phyloP scores from a whole-genome alignment of 2,797 vertebrate species.

The Sebastes matsubarae region DNA sequence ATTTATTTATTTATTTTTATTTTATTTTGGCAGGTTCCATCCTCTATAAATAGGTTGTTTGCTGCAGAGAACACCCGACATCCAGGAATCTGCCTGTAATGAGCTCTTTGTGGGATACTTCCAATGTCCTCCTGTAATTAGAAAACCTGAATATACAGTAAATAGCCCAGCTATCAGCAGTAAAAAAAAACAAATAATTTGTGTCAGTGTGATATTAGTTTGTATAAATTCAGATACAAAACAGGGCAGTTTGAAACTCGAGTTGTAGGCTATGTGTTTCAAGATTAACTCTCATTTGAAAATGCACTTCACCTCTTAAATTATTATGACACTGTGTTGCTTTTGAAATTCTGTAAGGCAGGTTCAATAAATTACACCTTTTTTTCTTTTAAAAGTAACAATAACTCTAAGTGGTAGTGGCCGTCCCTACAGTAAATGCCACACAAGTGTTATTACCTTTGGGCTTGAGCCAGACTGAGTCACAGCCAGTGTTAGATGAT shows the following conservation, averaged over 20 bases:
- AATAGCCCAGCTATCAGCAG: background rate
- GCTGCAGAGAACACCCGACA: slow-evolving; percentile 14
- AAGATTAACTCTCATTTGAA: slow-evolving; percentile 22
- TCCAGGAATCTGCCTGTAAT: slow-evolving; percentile 36
- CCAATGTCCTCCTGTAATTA: background rate
- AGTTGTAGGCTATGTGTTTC: background rate
- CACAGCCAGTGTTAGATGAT: slow-evolving; percentile 33
- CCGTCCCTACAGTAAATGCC: slow-evolving; percentile 43
- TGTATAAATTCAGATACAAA: background rate
- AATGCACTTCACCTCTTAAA: background rate
- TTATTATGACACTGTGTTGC: background rate
- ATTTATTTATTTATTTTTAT: too few species aligned
- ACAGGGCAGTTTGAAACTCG: background rate
- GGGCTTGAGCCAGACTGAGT: slow-evolving; percentile 53
- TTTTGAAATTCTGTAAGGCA: slow-evolving; percentile 8
- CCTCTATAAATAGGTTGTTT: slow-evolving; percentile 21
- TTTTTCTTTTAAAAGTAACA: slow-evolving; percentile 42
- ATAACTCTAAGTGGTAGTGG: slow-evolving; percentile 49
- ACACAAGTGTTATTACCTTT: slow-evolving; percentile 55
- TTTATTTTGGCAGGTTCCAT: too few species aligned
- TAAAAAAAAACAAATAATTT: slow-evolving; percentile 1
- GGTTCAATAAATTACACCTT: slow-evolving; percentile 28
- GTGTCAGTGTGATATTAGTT: background rate
- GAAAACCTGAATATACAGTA: background rate
- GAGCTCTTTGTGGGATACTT: slow-evolving; percentile 31